Evolutionary conservation across 2,797 vertebrate species (phyloP).

Genomic region (Poeciliopsis presidionis): DNA sequence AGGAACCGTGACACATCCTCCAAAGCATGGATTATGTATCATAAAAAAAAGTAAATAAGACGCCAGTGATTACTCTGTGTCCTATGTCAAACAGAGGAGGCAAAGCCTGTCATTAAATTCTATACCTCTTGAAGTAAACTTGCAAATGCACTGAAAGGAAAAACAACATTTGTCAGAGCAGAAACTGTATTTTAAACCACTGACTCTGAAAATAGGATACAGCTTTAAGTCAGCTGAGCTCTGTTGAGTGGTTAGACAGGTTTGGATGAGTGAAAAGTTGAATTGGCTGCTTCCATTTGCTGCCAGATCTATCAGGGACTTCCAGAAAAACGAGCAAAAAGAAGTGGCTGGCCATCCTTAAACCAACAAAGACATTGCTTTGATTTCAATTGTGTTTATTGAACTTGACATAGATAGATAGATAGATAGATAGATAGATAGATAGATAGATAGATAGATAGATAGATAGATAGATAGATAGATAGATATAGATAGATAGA

Average conservation of each 20-base stretch:
- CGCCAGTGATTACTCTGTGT: neutral
- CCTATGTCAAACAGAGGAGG: neutral
- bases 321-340: neutral
- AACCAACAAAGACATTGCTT: neutral
- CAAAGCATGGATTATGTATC: neutral
- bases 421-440: too few species aligned
- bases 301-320: neutral
- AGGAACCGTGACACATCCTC: constrained; percentile 66
- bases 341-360: neutral
- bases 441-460: too few species aligned
- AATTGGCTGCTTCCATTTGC: neutral
- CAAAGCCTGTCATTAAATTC: neutral
- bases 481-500: too few species aligned
- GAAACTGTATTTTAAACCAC: neutral
- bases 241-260: constrained; percentile 15
- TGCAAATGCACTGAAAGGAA: too few species aligned
- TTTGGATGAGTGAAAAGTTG: constrained; percentile 32
- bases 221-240: constrained; percentile 31
- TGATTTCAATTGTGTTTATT: neutral
- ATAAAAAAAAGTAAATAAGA: neutral
- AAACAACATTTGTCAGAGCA: neutral
- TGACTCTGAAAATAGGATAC: neutral
- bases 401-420: neutral
- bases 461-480: too few species aligned
- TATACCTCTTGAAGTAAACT: neutral